Percentiles rank a stretch among this genome's conserved stretches.
Conservation (phyloP, 2,797 vertebrate species). For the Pseudochaenichthys georgianus region DNA sequence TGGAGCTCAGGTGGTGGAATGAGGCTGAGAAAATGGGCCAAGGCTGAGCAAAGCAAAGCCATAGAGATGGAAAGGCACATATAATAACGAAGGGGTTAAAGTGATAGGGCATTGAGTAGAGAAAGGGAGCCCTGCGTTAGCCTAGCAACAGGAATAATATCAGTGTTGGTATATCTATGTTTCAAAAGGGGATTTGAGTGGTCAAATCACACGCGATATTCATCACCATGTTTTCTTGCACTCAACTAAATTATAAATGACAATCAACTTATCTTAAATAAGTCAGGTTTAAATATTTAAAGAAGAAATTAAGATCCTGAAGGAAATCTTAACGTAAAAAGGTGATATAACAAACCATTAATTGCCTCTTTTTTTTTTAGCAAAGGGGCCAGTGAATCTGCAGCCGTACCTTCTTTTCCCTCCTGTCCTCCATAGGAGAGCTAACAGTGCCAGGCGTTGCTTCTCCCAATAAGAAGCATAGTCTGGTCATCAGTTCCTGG, state of each 20-base stretch:
- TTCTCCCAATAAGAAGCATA: slow-evolving; percentile 98
- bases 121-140: slow-evolving; percentile 16
- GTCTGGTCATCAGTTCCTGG: slow-evolving; percentile 98
- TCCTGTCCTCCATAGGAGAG: slow-evolving; percentile 92
- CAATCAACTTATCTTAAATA: not conserved
- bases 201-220: not conserved
- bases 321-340: slow-evolving; percentile 10
- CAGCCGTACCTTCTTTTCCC: slow-evolving; percentile 90
- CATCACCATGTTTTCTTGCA: not conserved
- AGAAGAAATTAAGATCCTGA: not conserved
- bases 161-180: slow-evolving; percentile 9
- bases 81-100: slow-evolving; percentile 31
- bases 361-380: slow-evolving; percentile 36
- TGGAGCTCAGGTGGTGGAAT: slow-evolving; percentile 83
- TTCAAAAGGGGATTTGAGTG: not conserved
- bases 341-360: slow-evolving; percentile 34
- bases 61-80: slow-evolving; percentile 43
- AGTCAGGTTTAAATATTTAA: not conserved
- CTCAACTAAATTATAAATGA: slow-evolving; percentile 9
- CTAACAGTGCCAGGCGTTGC: slow-evolving; percentile 91
- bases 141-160: slow-evolving; percentile 35
- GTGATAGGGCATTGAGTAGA: slow-evolving; percentile 10
- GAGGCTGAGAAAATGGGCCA: slow-evolving; percentile 84
- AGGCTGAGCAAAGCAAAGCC: slow-evolving; percentile 69
- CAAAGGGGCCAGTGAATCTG: slow-evolving; percentile 48